Base-by-base conservation (phyloP, 2,113 vertebrate genomes). In the Tyrannus savana region DNA sequence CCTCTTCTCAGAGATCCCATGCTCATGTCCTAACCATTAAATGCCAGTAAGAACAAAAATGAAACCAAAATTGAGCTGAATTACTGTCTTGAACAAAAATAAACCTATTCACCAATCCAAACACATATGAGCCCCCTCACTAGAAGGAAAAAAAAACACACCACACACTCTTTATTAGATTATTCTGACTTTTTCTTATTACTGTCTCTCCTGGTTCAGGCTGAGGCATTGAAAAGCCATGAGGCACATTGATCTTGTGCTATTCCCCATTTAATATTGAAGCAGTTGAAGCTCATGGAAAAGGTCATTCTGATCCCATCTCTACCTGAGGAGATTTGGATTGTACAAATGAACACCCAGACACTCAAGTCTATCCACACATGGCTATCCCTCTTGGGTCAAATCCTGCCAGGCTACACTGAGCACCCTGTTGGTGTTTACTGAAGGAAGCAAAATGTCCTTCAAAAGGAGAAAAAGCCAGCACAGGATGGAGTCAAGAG, bases 181-280 rank as follows among this genome's bases (percentile, higher is more conserved):
- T 88, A 93, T 84, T 91, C 73, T 73, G 79, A 66, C 71, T 96
- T 95, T 91, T 89, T 95, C 82, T 77, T 94, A 73, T 93, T 93
- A 89, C 83, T 87, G 76, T 94, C 72, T 88, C 53, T 80, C 68
- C 60, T 90, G 19, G 16, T 93, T 94, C 73, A 84, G 60, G 13
- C 47, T 81, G 87, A 90, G 52, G 55, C 79, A 71, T 17, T 91
- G 75, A 88, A 95, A 91, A 96, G 59, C 63, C 81, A 80, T 0
- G 0, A 92, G 80, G 64, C 44, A 53, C 83, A 90, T 84, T 81
- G 86, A 92, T 93, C 85, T 92, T 93, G 39, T 86, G 80, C n/a
- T 88, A 41, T 92, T 90, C 86, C 79, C 67, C 39, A 86, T 94
- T 93, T 88, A 90, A 74, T 91, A 63, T 7, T 59, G 47, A 84